These are phyloP conservation scores for Limnephilus lunatus DNA, from an alignment of 2,888 invertebrate species.

Conservation along the genomic window DNA sequence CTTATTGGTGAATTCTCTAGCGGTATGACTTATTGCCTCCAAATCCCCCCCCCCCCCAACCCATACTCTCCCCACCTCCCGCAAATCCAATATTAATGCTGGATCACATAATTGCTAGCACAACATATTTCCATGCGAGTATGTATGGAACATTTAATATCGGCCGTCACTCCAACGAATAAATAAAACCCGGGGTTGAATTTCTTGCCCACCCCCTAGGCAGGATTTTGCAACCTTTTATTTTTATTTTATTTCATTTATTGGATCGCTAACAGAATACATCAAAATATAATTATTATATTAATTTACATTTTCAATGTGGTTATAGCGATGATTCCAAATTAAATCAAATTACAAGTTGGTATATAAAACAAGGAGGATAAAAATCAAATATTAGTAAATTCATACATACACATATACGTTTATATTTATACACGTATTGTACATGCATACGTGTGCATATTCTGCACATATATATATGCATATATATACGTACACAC, in stretches of 20 bases:
- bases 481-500: too few species aligned
- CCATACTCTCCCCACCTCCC: constrained; percentile 67
- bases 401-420: too few species aligned
- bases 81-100: constrained; percentile 64
- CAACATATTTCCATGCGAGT: constrained; percentile 62
- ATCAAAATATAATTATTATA: too few species aligned
- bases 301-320: too few species aligned
- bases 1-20: constrained; percentile 72
- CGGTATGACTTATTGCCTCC: constrained; percentile 66
- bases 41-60: constrained; percentile 63
- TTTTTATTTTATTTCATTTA: neutral
- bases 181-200: constrained; percentile 52
- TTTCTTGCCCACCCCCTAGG: constrained; percentile 43
- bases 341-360: too few species aligned
- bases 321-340: too few species aligned
- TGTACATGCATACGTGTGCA: too few species aligned
- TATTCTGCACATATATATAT: too few species aligned
- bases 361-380: too few species aligned
- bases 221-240: constrained; percentile 13
- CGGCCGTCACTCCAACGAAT: constrained; percentile 61
- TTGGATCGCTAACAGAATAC: too few species aligned
- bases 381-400: too few species aligned
- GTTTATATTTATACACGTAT: too few species aligned
- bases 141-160: constrained; percentile 64
- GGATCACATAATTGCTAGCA: constrained; percentile 62